Base-by-base conservation (phyloP, 2,113 vertebrate genomes). In the Motacilla alba region DNA sequence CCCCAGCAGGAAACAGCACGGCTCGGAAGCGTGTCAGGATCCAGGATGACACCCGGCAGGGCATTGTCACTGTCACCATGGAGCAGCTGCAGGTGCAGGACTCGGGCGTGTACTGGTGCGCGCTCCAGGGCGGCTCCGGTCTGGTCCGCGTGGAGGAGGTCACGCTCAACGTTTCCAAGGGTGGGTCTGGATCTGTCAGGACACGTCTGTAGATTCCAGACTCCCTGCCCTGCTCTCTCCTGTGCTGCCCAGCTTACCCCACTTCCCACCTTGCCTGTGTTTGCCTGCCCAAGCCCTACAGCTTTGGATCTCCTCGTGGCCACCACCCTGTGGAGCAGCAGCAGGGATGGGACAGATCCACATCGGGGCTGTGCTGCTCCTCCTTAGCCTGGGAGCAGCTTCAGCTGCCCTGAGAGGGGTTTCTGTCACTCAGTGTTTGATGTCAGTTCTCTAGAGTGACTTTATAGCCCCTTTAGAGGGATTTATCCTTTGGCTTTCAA, bases 41-140 rank as follows among this genome's bases (percentile, higher is more conserved):
- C 35, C 39, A 27, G 79, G 94, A 97, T 0, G 6, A 87, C n/a
- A 13, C 3, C 6, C 1, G 0, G 14, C 60, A 82, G 12, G 64
- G 87, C 13, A 4, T 63, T 11, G 31, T 97, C 46, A 47, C 43
- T 0, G 0, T 98, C 84, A 85, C 1, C 58, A 85, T 98, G 89
- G 17, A 28, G n/a, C 41, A 62, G 31, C 89, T 98, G 77, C 90
- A 7, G 73, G 46, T 1, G 19, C 22, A 67, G 59, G 97, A 98
- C 63, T 62, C 96, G 0, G 97, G 97, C 0, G 44, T 94, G 21
- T 98, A 97, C 84, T 95, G 27, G 74, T 98, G 97, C 17, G 96
- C 80, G 1, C 95, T 97, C 3, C 73, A 49, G 10, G 46, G 82
- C 0, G 2, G 3, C 6, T 2, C 8, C 1, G 1, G 4, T 0